These are phyloP conservation scores for Chymomyza fuscimana DNA, from an alignment of 2,888 invertebrate species.

Conservation along the genomic window DNA sequence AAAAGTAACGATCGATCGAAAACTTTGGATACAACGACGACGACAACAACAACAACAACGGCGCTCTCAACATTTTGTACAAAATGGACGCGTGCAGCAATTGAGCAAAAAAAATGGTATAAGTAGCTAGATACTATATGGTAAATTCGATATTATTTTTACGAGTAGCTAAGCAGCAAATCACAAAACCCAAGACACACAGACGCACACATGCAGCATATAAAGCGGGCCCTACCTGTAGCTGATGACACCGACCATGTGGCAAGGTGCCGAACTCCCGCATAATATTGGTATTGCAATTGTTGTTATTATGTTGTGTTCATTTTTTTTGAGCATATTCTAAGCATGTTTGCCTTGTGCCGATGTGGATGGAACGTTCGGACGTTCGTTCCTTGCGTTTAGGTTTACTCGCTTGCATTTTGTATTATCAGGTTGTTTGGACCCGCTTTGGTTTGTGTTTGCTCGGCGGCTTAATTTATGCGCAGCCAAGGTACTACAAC, in stretches of 20 bases:
- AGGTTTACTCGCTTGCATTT: constrained; percentile 48
- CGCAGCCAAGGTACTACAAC: constrained; percentile 29
- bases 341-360: constrained; percentile 64
- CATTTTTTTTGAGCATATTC: constrained; percentile 49
- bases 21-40: constrained; percentile 22
- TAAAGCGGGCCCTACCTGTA: constrained; percentile 40
- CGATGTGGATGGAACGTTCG: constrained; percentile 28
- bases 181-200: constrained; percentile 11
- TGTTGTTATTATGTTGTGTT: constrained; percentile 34
- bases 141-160: constrained; percentile 43
- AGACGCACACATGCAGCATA: neutral
- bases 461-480: constrained; percentile 60
- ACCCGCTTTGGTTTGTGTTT: constrained; percentile 27
- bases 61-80: neutral
- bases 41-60: constrained; percentile 3
- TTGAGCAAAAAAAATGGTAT: neutral
- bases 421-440: constrained; percentile 59
- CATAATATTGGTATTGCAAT: constrained; percentile 39
- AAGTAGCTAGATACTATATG: neutral
- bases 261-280: constrained; percentile 21
- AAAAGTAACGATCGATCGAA: constrained; percentile 68
- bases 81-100: neutral
- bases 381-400: constrained; percentile 10
- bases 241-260: neutral
- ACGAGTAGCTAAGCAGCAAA: constrained; percentile 37